Conservation (phyloP, 2,888 invertebrate genomes). For the Amitus sp. region DNA sequence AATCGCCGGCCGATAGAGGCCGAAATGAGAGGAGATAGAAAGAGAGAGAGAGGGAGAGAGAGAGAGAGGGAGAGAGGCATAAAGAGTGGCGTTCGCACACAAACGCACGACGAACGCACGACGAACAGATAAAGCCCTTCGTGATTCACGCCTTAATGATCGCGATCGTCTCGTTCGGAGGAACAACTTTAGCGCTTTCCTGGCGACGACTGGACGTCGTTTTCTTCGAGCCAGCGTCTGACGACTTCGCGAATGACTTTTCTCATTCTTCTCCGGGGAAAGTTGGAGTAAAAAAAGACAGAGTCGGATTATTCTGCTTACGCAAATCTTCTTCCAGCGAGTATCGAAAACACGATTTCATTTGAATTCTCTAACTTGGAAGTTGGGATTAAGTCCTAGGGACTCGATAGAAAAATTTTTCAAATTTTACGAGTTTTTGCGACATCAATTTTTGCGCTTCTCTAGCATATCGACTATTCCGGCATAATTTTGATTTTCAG, state of each 20-base stretch:
- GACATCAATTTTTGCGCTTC: no score
- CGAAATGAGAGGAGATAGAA: no score
- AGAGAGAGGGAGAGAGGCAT: constrained; percentile 7
- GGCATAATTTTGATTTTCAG: no score
- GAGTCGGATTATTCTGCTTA: neutral
- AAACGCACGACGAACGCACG: constrained; percentile 2
- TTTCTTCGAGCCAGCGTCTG: constrained; percentile 8
- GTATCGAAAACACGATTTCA: no score
- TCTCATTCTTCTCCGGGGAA: neutral
- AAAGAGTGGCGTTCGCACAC: constrained; percentile 9
- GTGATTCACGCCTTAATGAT: constrained; percentile 35
- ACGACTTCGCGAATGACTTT: constrained; percentile 4
- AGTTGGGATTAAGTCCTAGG: no score
- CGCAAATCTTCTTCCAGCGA: neutral
- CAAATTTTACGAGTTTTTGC: no score
- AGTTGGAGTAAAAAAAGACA: neutral
- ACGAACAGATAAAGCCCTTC: constrained; percentile 19
- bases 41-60: no score
- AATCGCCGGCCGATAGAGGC: no score
- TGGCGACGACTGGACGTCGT: constrained; percentile 20
- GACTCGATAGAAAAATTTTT: no score
- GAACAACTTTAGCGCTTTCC: constrained; percentile 13
- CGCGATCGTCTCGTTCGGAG: constrained; percentile 16
- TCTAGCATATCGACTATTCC: no score
- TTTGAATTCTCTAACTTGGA: no score